Evolutionary conservation across 2,797 vertebrate species (phyloP).

Genomic region (Chiloscyllium punctatum): DNA sequence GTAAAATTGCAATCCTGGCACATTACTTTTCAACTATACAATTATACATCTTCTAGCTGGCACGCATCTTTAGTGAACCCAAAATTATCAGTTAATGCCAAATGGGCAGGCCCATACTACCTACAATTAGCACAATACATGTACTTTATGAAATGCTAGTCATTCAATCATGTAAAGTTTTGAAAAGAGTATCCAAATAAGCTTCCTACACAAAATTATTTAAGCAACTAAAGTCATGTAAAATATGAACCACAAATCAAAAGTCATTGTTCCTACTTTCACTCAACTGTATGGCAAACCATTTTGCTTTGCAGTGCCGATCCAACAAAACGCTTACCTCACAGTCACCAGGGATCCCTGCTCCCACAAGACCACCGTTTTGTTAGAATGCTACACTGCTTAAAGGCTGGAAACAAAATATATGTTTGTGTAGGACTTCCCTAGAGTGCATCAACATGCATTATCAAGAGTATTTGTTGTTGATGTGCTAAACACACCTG

Average conservation of each 20-base stretch:
- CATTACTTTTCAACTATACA: background rate
- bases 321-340: constrained; percentile 29
- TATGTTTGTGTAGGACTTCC: constrained; percentile 26
- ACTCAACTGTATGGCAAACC: background rate
- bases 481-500: constrained; percentile 32
- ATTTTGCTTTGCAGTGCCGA: background rate
- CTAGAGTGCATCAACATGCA: constrained; percentile 21
- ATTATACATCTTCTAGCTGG: background rate
- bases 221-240: background rate
- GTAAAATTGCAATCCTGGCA: background rate
- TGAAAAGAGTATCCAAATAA: background rate
- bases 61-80: background rate
- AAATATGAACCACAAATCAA: background rate
- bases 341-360: constrained; percentile 16
- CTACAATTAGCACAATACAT: background rate
- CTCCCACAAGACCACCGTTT: background rate
- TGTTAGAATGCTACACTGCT: constrained; percentile 35
- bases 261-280: background rate
- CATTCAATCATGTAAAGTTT: background rate
- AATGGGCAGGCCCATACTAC: background rate
- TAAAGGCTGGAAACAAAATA: constrained; percentile 37
- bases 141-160: background rate
- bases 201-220: background rate
- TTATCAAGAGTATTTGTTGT: constrained; percentile 12
- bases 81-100: background rate